Base-by-base conservation (phyloP, 2,113 vertebrate genomes). In the Corapipo altera region DNA sequence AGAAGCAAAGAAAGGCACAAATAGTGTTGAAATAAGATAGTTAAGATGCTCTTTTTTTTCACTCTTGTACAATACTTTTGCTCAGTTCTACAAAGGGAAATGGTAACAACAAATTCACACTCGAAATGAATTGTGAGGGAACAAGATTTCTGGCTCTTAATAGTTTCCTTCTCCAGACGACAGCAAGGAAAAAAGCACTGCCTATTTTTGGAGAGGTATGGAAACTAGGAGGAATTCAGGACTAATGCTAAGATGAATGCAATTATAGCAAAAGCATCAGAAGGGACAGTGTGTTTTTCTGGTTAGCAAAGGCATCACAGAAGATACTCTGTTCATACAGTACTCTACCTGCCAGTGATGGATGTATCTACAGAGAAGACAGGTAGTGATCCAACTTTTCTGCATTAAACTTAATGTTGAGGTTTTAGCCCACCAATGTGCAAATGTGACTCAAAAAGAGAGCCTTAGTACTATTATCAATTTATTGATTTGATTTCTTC, bases 1-100 rank as follows among this genome's bases (percentile, higher is more conserved):
- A 48, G 26, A 94, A 90, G 32, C 7, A 88, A 73, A 72, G 44
- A 91, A 13, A 69, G 24, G 27, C 11, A 37, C 1, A 12, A 79
- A 77, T 4, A 70, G 8, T 8, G 24, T 70, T 72, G 27, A 79
- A 87, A 89, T 37, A 1, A 69, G 37, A 41, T 35, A 5, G 84
- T 16, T 22, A 64, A 58, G 12, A 46, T 46, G 19, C 5, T 62
- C 13, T 33, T 52, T 61, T 67, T 65, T 59, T 35, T 28, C 46
- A 70, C 11, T 77, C 0, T 0, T 0, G 2, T 44, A 23, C 7
- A 77, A 20, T 19, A 58, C 4, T 66, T 80, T 17, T n/a, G n/a
- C 21, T 46, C 27, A 44, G 28, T 41, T 72, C 41, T 66, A 61
- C 32, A 59, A 67, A 71, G 10, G 22, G 43, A 81, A 74, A 59